Percentiles rank a stretch among this genome's conserved stretches.
These are phyloP conservation scores for Halotydeus destructor DNA, from an alignment of 1,140 invertebrate genomes.

Conservation along the genomic window DNA sequence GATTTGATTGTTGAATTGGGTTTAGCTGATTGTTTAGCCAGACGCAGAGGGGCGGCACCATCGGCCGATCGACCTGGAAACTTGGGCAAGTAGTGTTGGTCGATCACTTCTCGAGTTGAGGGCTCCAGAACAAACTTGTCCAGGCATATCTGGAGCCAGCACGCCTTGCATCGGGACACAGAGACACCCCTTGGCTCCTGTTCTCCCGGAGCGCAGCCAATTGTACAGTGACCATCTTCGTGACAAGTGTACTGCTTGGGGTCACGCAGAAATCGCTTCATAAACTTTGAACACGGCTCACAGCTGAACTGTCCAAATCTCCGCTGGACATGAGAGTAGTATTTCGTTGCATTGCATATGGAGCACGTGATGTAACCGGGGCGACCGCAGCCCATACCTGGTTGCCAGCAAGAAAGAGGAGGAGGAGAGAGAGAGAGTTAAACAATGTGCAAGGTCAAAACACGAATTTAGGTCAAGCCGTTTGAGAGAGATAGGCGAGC, in stretches of 20 bases:
- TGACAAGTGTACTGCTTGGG: conserved; percentile 17
- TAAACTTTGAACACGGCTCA: conserved; percentile 63
- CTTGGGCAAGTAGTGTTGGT: conserved; percentile 3
- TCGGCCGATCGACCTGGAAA: no score
- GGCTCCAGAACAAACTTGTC: conserved; percentile 46
- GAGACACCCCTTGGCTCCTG: conserved; percentile 9
- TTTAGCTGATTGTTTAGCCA: no score
- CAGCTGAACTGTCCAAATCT: conserved; percentile 39
- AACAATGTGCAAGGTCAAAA: no score
- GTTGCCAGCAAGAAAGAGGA: not conserved
- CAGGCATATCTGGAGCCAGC: conserved; percentile 63
- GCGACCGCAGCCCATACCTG: conserved; percentile 6
- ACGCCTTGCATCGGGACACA: conserved; percentile 45
- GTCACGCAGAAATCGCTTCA: conserved; percentile 28
- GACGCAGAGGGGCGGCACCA: no score
- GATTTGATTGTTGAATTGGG: no score
- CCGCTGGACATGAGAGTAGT: conserved; percentile 31
- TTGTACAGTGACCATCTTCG: conserved; percentile 15
- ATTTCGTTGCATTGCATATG: conserved; percentile 36
- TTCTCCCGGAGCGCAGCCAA: conserved; percentile 8
- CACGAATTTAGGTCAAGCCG: no score
- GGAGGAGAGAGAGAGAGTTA: no score
- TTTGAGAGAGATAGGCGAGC: no score
- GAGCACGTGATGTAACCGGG: conserved; percentile 7
- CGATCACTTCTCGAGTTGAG: conserved; percentile 14